Evolutionary conservation across 2,888 invertebrate genomes (phyloP).

Genomic region (Empis livida): DNA sequence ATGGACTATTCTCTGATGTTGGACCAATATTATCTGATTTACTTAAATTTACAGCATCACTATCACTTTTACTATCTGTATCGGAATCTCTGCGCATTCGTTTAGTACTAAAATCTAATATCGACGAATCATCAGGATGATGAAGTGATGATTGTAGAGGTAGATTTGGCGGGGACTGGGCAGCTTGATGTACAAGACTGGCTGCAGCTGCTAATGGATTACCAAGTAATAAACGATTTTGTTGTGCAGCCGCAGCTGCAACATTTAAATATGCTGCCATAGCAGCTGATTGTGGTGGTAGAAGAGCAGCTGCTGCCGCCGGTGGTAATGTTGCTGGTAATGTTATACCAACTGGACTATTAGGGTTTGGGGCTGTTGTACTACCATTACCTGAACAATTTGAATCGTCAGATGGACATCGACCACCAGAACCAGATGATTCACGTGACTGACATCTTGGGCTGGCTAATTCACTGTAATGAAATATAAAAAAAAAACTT

Average conservation of each 20-base stretch:
- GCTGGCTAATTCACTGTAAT: constrained; percentile 58
- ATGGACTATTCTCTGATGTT: constrained; percentile 38
- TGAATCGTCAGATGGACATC: constrained; percentile 68
- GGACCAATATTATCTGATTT: constrained; percentile 43
- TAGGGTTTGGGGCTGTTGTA: constrained; percentile 39
- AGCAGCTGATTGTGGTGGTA: constrained; percentile 69
- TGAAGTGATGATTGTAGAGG: constrained; percentile 42
- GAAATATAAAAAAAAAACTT: constrained; percentile 13
- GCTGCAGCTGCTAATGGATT: constrained; percentile 62
- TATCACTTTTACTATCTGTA: constrained; percentile 44
- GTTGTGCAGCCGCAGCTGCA: constrained; percentile 56
- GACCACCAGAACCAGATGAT: constrained; percentile 50
- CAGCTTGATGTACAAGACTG: constrained; percentile 38
- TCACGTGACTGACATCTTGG: constrained; percentile 73
- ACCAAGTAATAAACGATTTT: constrained; percentile 61
- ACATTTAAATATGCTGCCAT: constrained; percentile 70
- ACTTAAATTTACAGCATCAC: constrained; percentile 58
- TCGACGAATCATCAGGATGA: constrained; percentile 41
- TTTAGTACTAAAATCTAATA: constrained; percentile 72
- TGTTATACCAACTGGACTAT: constrained; percentile 53
- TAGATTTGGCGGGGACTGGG: constrained; percentile 33
- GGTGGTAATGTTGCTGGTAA: constrained; percentile 55
- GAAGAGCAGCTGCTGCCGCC: constrained; percentile 46
- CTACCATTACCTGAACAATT: constrained; percentile 51
- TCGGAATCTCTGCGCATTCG: constrained; percentile 41